Evolutionary conservation across 2,888 invertebrate species (phyloP).

Genomic region (Aphodius sticticus): DNA sequence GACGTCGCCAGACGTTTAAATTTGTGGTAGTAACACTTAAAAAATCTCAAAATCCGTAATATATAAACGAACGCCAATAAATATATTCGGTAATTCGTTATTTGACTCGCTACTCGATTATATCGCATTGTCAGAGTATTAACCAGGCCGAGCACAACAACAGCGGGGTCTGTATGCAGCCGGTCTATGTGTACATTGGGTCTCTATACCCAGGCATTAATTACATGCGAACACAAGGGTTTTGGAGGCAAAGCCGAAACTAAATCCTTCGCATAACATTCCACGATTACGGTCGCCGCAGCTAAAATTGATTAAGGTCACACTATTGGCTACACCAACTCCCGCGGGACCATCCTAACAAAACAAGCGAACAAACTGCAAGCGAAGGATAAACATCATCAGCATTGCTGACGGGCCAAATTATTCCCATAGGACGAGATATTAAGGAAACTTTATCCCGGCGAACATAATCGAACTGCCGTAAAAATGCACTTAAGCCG

Average conservation of each 20-base stretch:
- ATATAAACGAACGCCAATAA: not conserved
- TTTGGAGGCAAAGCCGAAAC: not conserved
- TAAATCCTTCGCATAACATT: constrained; percentile 4
- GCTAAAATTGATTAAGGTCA: constrained; percentile 4
- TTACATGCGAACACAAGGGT: not conserved
- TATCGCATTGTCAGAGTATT: not conserved
- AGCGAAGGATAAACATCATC: not conserved
- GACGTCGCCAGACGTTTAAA: too few relatives aligned
- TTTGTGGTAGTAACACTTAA: too few relatives aligned
- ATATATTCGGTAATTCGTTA: not conserved
- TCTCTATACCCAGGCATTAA: not conserved
- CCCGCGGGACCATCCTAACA: not conserved
- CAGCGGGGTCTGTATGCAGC: not conserved
- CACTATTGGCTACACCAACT: not conserved
- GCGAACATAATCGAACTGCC: not conserved
- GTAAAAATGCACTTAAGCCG: not conserved
- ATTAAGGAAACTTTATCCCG: not conserved
- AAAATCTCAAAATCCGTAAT: too few relatives aligned
- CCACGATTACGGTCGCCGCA: not conserved
- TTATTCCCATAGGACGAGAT: not conserved
- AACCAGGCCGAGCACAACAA: not conserved
- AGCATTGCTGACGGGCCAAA: not conserved
- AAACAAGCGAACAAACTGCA: not conserved
- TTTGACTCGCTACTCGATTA: not conserved
- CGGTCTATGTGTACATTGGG: not conserved